Evolutionary conservation across 2,888 invertebrate genomes (phyloP).

Genomic region (Pharmacophagus antenor): DNA sequence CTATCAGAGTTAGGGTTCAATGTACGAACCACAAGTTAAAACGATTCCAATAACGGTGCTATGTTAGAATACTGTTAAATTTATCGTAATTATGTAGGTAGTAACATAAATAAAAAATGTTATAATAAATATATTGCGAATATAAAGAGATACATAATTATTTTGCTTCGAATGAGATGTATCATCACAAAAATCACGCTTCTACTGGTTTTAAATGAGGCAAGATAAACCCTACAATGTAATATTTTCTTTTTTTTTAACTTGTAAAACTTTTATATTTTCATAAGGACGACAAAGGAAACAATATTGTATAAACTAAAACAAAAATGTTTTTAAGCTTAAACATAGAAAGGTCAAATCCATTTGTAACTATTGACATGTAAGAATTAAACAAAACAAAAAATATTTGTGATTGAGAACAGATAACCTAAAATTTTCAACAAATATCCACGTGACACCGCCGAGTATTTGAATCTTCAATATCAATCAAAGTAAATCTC

Average conservation of each 20-base stretch:
- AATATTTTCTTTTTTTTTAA: too few species aligned
- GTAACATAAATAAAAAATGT: not conserved
- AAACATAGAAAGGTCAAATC: not conserved
- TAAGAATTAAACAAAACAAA: not conserved
- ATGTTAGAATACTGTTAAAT: not conserved
- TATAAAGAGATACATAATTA: not conserved
- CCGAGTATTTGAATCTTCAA: constrained; percentile 33
- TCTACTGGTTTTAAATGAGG: too few species aligned
- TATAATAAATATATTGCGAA: not conserved
- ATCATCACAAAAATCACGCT: not conserved
- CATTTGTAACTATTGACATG: not conserved
- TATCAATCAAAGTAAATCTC: constrained; percentile 66
- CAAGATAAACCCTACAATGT: too few species aligned
- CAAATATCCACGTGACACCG: constrained; percentile 10
- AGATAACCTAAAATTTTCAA: constrained; percentile 16
- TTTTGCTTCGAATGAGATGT: not conserved
- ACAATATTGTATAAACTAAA: too few species aligned
- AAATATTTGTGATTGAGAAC: not conserved
- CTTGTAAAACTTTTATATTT: too few species aligned
- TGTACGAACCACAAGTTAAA: not conserved
- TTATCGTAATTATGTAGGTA: not conserved
- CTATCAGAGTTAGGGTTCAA: too few species aligned
- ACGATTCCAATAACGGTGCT: not conserved
- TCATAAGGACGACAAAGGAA: too few species aligned
- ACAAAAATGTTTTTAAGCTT: too few species aligned